A percentile compares a stretch with the other conserved stretches of the same genome.
Conservation (phyloP, 1,140 invertebrate genomes). For the Lepeophtheirus salmonis region DNA sequence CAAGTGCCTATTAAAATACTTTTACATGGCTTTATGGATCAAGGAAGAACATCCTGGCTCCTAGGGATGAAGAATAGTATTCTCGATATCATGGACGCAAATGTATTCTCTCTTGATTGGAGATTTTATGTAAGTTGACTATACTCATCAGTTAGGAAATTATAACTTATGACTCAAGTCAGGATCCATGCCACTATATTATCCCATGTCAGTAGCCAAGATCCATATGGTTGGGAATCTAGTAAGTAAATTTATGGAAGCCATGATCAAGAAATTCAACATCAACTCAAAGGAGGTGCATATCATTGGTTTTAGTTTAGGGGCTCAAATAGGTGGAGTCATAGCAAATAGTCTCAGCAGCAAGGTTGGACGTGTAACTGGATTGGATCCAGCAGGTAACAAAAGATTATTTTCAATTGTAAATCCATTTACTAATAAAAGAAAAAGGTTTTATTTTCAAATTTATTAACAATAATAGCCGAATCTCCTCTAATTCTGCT, state of each 20-base stretch:
- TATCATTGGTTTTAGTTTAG: conserved; percentile 22
- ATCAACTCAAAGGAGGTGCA: conserved; percentile 19
- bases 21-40: not conserved
- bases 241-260: conserved; percentile 24
- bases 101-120: conserved; percentile 29
- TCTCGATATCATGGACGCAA: not conserved
- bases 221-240: conserved; percentile 36
- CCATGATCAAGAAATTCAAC: conserved; percentile 18
- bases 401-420: not conserved
- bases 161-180: too few relatives aligned
- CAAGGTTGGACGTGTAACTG: not conserved
- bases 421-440: not conserved
- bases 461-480: not conserved
- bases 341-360: not conserved
- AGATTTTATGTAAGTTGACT: too few relatives aligned
- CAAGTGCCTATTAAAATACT: not conserved
- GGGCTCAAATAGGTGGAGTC: conserved; percentile 18
- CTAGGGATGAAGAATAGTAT: not conserved
- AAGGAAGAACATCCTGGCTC: not conserved
- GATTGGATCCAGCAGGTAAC: conserved; percentile 13
- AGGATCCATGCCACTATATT: too few relatives aligned
- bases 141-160: too few relatives aligned
- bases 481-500: conserved; percentile 31
- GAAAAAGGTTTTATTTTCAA: not conserved
- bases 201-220: conserved; percentile 35